These are phyloP conservation scores for Heliconius himera DNA, from an alignment of 1,140 invertebrate genomes.

Conservation along the genomic window DNA sequence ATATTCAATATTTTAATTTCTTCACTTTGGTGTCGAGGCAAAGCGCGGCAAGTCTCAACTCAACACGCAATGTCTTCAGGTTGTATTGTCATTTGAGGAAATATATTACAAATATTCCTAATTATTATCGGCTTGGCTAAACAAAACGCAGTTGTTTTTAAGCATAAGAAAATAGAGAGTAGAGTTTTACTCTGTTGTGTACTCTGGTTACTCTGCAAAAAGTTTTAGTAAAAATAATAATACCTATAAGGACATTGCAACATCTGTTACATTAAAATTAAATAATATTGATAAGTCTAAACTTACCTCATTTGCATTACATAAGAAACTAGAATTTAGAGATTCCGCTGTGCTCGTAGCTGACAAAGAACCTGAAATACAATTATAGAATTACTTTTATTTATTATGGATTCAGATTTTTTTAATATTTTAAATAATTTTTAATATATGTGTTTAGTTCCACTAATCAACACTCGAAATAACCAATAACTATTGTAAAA, in stretches of 20 bases:
- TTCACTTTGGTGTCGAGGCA: no score
- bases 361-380: constrained; percentile 85
- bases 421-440: not conserved
- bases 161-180: no score
- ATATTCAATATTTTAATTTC: no score
- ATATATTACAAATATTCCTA: no score
- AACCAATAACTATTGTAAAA: no score
- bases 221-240: not conserved
- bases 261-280: not conserved
- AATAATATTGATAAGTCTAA: not conserved
- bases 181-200: no score
- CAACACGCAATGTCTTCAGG: no score
- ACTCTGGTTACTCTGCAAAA: not conserved
- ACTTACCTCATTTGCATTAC: constrained; percentile 88
- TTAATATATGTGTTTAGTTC: not conserved
- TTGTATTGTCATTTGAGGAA: no score
- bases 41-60: no score
- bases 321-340: constrained; percentile 91
- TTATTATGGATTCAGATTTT: no score
- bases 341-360: constrained; percentile 91
- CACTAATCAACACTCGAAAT: not conserved
- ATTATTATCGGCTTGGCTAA: no score
- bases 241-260: not conserved
- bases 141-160: no score
- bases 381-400: not conserved